Conservation (phyloP, 2,797 vertebrate genomes). For the Poecilia wingei region DNA sequence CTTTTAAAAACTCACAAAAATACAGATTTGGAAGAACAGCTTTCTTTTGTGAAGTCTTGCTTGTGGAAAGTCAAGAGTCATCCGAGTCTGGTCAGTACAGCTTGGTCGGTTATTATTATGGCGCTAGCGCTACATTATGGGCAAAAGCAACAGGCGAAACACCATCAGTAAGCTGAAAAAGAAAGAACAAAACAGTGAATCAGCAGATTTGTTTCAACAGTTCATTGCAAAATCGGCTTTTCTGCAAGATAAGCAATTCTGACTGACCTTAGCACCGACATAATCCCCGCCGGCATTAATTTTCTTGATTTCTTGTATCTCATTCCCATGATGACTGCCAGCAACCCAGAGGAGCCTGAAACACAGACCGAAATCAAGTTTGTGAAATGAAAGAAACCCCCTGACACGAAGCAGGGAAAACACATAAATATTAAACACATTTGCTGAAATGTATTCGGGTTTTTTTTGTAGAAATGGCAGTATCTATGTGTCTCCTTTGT, state of each 20-base stretch:
- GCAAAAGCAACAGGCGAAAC: slow-evolving; percentile 84
- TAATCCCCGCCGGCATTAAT: slow-evolving; percentile 89
- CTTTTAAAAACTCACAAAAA: slow-evolving; percentile 6
- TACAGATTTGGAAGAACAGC: slow-evolving; percentile 26
- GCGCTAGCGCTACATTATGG: slow-evolving; percentile 47
- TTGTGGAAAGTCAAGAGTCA: background rate
- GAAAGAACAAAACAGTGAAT: background rate
- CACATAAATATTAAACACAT: background rate
- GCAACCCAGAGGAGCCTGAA: slow-evolving; percentile 85
- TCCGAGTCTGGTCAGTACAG: background rate
- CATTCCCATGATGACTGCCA: slow-evolving; percentile 90
- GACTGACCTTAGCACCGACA: slow-evolving; percentile 88
- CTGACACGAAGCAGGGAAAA: background rate
- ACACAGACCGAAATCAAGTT: background rate
- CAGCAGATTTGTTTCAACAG: background rate
- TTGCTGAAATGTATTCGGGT: background rate
- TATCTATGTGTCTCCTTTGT: background rate
- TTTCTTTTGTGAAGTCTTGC: background rate
- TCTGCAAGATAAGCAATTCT: background rate
- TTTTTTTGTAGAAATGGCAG: background rate
- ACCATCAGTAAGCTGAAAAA: slow-evolving; percentile 90
- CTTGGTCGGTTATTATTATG: background rate
- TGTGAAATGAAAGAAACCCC: background rate
- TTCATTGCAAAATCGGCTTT: background rate
- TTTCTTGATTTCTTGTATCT: slow-evolving; percentile 92